Evolutionary conservation across 1,140 invertebrate species (phyloP), one percentile per base, ranked within the genome.

Genomic region (Aphelinus atriplicis): DNA sequence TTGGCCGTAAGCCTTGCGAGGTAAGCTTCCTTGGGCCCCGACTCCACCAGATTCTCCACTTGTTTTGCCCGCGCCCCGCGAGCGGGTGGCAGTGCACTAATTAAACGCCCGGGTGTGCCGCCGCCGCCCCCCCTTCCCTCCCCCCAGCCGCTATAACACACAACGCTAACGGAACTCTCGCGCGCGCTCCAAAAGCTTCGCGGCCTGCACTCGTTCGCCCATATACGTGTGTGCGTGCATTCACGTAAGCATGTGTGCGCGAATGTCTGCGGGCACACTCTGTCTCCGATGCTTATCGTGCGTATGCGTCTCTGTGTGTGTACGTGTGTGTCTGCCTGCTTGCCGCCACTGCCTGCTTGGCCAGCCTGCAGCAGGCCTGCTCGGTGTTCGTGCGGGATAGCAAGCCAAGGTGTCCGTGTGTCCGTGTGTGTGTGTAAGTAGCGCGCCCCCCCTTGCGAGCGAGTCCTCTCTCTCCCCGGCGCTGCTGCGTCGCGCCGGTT

Each of bases 201-300:
- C 7, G 10, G 26, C 26, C 3, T 66, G 64, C 45, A 42, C 9
- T 7, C 10, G 6, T 43, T 47, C 53, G 2, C 55, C 2, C 45
- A 45, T 60, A 50, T 50, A 50, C 47, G 43, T 7, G 2, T 7
- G 45, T 58, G 67, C 50, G 60, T 47, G 46, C 74, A 69, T 74
- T 69, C 69, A 51, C 57, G 55, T 74, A 10, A 7, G 10, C 10
- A 26, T 26, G 26, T 26, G 26, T 26, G 26, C 26, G 53, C 10
- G 10, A 7, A 5, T 55, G 53, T 55, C 7, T 64, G 6, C 47
- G n/a, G 43, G 62, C 62, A 64, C 46, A 10, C 45, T 26, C 26
- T 26, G 26, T 26, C 26, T 26, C 26, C 26, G 26, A 26, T 26
- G 26, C 26, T 26, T 26, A 26, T 26, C 26, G 26, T 26, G 26